phyloP scores from a whole-genome alignment of 2,888 invertebrate genomes.

The Anaspis maculata region DNA sequence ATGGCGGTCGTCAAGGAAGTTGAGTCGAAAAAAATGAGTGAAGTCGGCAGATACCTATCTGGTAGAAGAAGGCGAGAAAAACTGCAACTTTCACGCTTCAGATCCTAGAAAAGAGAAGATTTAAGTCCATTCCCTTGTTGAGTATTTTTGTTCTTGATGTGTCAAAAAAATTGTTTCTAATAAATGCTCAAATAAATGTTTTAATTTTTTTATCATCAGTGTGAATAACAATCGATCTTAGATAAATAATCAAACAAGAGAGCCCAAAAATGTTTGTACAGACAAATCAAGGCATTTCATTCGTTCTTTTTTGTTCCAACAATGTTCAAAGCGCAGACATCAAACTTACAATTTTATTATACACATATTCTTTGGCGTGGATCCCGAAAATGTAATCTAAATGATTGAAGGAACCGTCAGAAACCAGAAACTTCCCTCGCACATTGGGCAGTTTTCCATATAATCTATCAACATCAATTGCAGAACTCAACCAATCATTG shows the following conservation, averaged over 20 bases:
- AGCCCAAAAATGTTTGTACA: background rate
- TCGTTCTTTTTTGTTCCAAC: too few relatives aligned
- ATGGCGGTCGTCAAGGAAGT: too few relatives aligned
- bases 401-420: slow-evolving; percentile 33
- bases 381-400: slow-evolving; percentile 34
- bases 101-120: too few relatives aligned
- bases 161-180: background rate
- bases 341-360: slow-evolving; percentile 27
- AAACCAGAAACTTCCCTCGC: slow-evolving; percentile 25
- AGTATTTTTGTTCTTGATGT: too few relatives aligned
- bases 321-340: slow-evolving; percentile 14
- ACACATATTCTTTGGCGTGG: slow-evolving; percentile 27
- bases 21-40: too few relatives aligned
- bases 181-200: background rate
- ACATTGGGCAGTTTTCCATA: slow-evolving; percentile 31
- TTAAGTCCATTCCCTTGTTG: too few relatives aligned
- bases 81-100: too few relatives aligned
- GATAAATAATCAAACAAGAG: too few relatives aligned
- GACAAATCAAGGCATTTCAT: too few relatives aligned
- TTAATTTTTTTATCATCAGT: too few relatives aligned
- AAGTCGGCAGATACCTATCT: too few relatives aligned
- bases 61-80: too few relatives aligned
- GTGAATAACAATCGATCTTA: background rate
- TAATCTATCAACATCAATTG: slow-evolving; percentile 22
- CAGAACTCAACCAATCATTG: slow-evolving; percentile 46